Percentiles rank a stretch among this genome's conserved stretches.
Conservation (phyloP, 2,113 vertebrate genomes). For the Phalacrocorax carbo region DNA sequence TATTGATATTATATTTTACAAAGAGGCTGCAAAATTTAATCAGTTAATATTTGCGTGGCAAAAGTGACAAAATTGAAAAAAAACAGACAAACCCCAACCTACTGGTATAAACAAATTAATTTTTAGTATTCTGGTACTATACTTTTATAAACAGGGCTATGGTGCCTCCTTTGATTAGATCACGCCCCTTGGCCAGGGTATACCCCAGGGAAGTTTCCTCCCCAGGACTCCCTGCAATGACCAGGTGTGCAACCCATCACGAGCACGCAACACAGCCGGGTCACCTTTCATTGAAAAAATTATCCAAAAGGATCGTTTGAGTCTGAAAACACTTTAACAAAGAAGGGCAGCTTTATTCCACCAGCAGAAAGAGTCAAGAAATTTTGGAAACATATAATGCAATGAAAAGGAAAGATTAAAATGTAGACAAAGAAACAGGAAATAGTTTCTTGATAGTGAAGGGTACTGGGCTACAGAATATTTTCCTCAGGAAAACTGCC, state of each 20-base stretch:
- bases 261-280: not conserved
- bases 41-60: not conserved
- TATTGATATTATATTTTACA: not conserved
- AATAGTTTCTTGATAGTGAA: not conserved
- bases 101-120: not conserved
- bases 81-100: accelerated
- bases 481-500: not conserved
- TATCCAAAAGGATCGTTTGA: not conserved
- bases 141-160: not conserved
- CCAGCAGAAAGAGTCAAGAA: not conserved
- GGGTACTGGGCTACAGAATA: not conserved
- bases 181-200: not conserved
- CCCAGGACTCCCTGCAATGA: too few species aligned
- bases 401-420: not conserved
- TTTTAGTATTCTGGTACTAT: not conserved
- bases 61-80: not conserved
- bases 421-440: not conserved
- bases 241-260: not conserved
- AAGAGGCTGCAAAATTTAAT: not conserved
- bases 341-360: not conserved
- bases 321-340: not conserved
- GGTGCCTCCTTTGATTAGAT: not conserved
- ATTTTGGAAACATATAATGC: not conserved
- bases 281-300: not conserved
- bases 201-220: not conserved